A percentile compares a stretch with the other conserved stretches of the same genome.
Conservation (phyloP, 2,888 invertebrate genomes). For the Amphipoea oculea region DNA sequence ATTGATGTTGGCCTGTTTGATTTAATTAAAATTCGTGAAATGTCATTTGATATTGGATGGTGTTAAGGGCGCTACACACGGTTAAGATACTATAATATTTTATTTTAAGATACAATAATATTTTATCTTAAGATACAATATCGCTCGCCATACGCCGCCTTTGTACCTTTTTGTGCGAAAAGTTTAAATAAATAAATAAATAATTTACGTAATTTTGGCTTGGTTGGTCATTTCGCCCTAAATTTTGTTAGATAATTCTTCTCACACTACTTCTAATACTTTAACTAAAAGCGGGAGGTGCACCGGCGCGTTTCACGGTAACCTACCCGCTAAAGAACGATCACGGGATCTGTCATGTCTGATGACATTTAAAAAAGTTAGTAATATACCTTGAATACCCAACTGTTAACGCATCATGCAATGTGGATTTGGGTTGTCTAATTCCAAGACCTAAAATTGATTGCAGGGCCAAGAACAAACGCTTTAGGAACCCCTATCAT, state of each 20-base stretch:
- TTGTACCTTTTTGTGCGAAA: no score
- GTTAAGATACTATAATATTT: no score
- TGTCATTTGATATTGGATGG: conserved; percentile 18
- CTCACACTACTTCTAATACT: not conserved
- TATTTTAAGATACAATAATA: no score
- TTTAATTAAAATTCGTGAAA: conserved; percentile 33
- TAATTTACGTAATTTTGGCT: not conserved
- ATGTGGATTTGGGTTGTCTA: not conserved
- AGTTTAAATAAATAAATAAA: no score
- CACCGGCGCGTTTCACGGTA: not conserved
- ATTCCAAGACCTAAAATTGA: not conserved
- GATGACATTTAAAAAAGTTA: not conserved
- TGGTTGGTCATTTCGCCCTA: not conserved
- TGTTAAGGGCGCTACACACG: not conserved
- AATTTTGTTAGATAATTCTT: not conserved
- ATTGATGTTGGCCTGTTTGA: conserved; percentile 34
- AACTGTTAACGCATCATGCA: not conserved
- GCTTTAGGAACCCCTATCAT: conserved; percentile 22
- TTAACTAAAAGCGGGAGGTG: not conserved
- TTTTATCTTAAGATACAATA: no score
- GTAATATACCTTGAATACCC: not conserved
- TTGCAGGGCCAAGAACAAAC: not conserved
- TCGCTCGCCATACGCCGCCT: no score
- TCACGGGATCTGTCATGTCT: not conserved
- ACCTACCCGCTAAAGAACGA: not conserved